Evolutionary conservation across 2,113 vertebrate genomes (phyloP).

Genomic region (Pomatorhinus ruficollis): DNA sequence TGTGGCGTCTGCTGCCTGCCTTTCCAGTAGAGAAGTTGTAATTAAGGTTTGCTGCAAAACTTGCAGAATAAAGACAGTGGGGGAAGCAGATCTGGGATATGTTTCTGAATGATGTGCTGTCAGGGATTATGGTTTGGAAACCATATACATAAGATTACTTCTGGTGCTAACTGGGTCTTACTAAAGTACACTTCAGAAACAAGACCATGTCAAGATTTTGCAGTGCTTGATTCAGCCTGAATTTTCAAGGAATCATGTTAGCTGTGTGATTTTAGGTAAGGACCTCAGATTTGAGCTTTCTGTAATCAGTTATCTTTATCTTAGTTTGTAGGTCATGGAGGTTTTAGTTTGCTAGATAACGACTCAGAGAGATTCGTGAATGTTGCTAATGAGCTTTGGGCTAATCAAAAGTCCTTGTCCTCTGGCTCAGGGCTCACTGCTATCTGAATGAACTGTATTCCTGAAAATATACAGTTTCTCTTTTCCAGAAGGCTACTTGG

Average conservation of each 20-base stretch:
- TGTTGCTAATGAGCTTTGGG: constrained; percentile 49
- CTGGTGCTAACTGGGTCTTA: background rate
- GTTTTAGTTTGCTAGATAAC: constrained; percentile 6
- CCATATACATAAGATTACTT: background rate
- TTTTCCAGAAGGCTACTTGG: background rate
- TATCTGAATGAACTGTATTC: background rate
- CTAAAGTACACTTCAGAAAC: background rate
- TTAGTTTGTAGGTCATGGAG: constrained; percentile 15
- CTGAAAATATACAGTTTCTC: background rate
- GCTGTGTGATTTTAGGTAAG: background rate
- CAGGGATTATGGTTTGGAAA: background rate
- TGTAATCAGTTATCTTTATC: background rate
- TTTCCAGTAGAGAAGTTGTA: background rate
- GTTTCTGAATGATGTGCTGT: background rate
- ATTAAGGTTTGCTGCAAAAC: background rate
- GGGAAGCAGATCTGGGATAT: background rate
- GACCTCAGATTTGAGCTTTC: background rate
- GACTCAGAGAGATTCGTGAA: background rate
- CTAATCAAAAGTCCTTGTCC: constrained; percentile 4
- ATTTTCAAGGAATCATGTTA: background rate
- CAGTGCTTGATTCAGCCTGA: background rate
- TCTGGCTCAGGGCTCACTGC: background rate
- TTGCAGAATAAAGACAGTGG: background rate
- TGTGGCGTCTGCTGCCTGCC: background rate
- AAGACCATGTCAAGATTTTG: background rate